Evolutionary conservation across 2,113 vertebrate genomes (phyloP), one percentile per base, ranked within the genome.

Genomic region (Phylloscopus trochiloides): DNA sequence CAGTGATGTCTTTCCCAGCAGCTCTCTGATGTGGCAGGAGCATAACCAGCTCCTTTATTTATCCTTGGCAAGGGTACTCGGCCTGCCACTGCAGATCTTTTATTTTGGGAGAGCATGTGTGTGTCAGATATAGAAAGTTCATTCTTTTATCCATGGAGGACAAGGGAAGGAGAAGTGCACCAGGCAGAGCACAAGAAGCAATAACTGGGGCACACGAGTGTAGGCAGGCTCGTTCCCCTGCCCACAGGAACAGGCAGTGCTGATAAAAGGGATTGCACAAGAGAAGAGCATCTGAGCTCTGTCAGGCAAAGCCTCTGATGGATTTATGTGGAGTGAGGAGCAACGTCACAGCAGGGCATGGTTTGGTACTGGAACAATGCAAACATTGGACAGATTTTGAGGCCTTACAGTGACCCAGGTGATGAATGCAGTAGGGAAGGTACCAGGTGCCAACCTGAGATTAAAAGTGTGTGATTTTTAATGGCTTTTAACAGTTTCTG

Each of bases 21-120:
- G 17, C 91, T 94, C 91, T 96, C 57, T 68, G 91, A 94, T 71
- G 82, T 94, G 95, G 79, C 92, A 95, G 88, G 58, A 94, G 77
- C 72, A 92, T 43, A 96, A 95, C 85, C 94, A 96, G 79, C 72
- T 82, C 92, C 81, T 80, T 88, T 94, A 86, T 96, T 97, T 96
- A 91, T 91, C 92, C 90, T 87, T 90, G 86, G 91, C 77, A 90
- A 66, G 91, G 76, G 50, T n/a, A 63, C 86, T 92, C 86, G 90
- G 65, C 43, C 90, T 96, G 92, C 78, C 89, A 74, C 51, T 72
- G 78, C 84, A 91, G 48, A 42, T 92, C 88, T 97, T 93, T 94
- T 83, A 86, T 86, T 84, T 84, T 96, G 91, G 70, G 89, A 93
- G 85, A 94, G 76, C 71, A 29, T 74, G 52, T 15, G 5, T 70